Base-by-base conservation (phyloP, 2,888 invertebrate genomes). In the Priocnemis perturbator region DNA sequence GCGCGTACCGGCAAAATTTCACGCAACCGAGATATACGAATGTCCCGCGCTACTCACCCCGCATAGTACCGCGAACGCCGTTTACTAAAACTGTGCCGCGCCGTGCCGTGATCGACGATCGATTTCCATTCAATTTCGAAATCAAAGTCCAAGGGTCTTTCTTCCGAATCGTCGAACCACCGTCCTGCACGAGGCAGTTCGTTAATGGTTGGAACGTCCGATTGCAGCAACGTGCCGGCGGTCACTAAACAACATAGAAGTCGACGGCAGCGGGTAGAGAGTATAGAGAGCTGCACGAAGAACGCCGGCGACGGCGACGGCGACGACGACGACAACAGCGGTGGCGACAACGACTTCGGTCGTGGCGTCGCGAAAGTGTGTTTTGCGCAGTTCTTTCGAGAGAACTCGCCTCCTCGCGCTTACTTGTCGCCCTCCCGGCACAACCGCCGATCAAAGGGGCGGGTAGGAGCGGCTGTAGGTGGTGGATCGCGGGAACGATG, bases 321-420 rank as follows among this genome's bases (percentile, higher is more conserved):
- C n/a, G 48, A 23, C 58, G 59, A 45, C 44, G 64, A 64, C 50
- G 45, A 61, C 48, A 48, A 63, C 56, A n/a, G 11, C 19, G 52
- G 58, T 56, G 67, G 62, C 57, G 63, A 72, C 69, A 62, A 66
- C 59, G 62, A 73, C 69, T 64, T 73, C 52, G 67, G 52, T 69
- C 50, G 61, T 56, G 64, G 64, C 67, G 56, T 69, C 65, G 74
- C 62, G 71, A 75, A 69, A 77, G 69, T 73, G 74, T 68, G 81
- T 76, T 79, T 82, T 81, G 76, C 78, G 78, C 83, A 83, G 79
- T 84, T 85, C 79, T 83, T 83, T 85, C 77, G 74, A 73, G 74
- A 71, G 75, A 78, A 77, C 78, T 78, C 71, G 73, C 77, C 78
- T 75, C 74, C 76, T 84, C 78, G 72, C 77, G 76, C 77, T 79